phyloP scores from a whole-genome alignment of 2,888 invertebrate species.

The Dryobota labecula region DNA sequence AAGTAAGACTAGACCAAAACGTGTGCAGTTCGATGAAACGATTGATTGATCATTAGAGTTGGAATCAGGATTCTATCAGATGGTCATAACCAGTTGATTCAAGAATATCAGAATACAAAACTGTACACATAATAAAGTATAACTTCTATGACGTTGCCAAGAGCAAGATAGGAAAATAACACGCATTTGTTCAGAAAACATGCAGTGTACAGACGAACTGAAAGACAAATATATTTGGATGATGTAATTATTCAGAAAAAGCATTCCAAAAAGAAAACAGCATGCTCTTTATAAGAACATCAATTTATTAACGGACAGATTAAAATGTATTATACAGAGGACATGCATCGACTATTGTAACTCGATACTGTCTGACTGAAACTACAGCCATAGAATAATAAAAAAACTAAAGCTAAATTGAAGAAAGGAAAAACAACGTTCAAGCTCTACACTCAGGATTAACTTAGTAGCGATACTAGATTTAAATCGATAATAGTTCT shows the following conservation, averaged over 20 bases:
- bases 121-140: background rate
- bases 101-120: constrained; percentile 6
- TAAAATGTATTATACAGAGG: background rate
- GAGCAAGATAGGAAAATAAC: background rate
- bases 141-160: constrained; percentile 11
- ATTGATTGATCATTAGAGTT: background rate
- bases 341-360: background rate
- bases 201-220: background rate
- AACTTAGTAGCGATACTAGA: background rate
- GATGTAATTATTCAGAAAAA: background rate
- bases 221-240: background rate
- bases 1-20: background rate
- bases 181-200: background rate
- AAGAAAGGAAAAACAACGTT: background rate
- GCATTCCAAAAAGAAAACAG: background rate
- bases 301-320: background rate
- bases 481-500: background rate
- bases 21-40: background rate
- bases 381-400: background rate
- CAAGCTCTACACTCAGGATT: background rate
- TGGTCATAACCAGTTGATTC: background rate
- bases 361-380: background rate
- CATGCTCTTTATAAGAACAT: background rate
- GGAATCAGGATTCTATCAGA: constrained; percentile 7
- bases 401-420: background rate